Conservation (phyloP, 2,797 vertebrate genomes). For the Squalus acanthias region DNA sequence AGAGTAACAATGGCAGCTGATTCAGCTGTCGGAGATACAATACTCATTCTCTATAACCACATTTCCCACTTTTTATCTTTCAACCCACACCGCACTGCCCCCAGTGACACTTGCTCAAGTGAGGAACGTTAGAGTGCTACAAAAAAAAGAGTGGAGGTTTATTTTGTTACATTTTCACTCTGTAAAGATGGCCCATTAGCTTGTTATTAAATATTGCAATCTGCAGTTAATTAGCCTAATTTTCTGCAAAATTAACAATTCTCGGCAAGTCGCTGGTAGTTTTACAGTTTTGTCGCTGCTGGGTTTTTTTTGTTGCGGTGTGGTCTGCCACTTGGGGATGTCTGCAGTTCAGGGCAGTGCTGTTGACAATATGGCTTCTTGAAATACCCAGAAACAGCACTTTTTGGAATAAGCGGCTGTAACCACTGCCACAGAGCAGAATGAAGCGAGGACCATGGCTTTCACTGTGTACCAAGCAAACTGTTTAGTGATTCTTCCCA, state of each 20-base stretch:
- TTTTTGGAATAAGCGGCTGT: neutral
- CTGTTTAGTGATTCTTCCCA: neutral
- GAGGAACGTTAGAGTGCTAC: conserved; percentile 6
- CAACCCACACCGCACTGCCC: conserved; percentile 10
- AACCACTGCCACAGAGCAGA: neutral
- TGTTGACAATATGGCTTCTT: neutral
- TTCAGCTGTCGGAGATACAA: neutral
- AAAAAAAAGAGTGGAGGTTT: neutral
- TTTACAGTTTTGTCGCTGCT: neutral
- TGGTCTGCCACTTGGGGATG: neutral
- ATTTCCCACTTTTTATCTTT: conserved; percentile 36
- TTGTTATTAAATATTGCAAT: neutral
- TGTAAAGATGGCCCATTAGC: neutral
- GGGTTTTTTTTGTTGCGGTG: neutral
- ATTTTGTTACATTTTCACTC: neutral
- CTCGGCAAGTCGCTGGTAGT: neutral
- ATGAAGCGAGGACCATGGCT: neutral
- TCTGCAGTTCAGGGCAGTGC: neutral
- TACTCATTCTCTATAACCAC: conserved; percentile 28
- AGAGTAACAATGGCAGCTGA: neutral
- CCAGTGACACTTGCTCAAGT: conserved; percentile 18
- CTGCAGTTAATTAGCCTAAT: neutral
- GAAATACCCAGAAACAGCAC: neutral
- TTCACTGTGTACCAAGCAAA: neutral
- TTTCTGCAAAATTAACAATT: neutral